A percentile compares a stretch with the other conserved stretches of the same genome.
These are phyloP conservation scores for Steinernema hermaphroditum DNA, from an alignment of 2,888 invertebrate genomes.

Conservation along the genomic window DNA sequence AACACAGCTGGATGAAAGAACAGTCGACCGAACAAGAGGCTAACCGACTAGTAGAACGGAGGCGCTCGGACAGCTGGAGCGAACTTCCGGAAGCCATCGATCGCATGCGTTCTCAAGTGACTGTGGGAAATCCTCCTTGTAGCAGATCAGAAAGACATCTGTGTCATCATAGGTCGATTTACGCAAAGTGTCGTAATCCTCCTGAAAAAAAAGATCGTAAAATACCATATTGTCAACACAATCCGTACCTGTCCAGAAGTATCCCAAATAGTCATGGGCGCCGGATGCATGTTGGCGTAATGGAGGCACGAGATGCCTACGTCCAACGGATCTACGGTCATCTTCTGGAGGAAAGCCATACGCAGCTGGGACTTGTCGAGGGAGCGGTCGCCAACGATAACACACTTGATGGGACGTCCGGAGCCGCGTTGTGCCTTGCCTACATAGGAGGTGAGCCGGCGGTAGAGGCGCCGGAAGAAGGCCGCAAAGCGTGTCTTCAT, in stretches of 20 bases:
- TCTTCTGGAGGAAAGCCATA: background rate
- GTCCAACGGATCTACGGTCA: background rate
- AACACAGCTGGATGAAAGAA: background rate
- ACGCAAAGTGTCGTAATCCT: background rate
- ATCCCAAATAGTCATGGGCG: background rate
- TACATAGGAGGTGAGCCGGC: too few species aligned
- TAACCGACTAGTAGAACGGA: background rate
- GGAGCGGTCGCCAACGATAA: background rate
- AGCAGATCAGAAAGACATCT: background rate
- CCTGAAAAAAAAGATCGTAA: background rate
- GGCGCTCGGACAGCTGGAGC: background rate
- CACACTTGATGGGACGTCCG: background rate
- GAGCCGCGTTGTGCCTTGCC: too few species aligned
- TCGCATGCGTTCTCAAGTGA: background rate
- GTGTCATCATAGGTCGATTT: background rate
- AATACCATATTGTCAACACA: background rate
- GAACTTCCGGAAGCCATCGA: background rate
- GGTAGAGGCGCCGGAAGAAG: too few species aligned
- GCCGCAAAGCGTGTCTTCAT: too few species aligned
- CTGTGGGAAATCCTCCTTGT: background rate
- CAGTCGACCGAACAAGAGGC: background rate
- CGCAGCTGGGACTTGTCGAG: background rate
- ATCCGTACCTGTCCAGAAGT: background rate
- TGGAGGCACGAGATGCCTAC: background rate
- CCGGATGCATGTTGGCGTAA: background rate